These are phyloP conservation scores for Zapus hudsonius DNA, from an alignment of 2,113 vertebrate species.

Conservation along the genomic window DNA sequence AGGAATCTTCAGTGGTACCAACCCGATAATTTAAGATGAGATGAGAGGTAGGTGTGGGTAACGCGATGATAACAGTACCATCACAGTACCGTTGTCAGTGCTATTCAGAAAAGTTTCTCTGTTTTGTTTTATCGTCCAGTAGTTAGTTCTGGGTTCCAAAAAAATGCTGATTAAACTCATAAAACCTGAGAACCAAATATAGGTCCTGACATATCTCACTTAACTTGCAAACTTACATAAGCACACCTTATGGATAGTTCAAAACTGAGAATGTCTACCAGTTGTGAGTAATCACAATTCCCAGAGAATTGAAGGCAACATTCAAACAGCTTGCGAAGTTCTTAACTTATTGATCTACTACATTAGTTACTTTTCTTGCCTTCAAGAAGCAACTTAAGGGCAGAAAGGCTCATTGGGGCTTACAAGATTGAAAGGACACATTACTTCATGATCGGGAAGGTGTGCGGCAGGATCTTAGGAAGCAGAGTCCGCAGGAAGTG, in stretches of 20 bases:
- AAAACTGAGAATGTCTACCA: not conserved
- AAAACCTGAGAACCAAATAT: not conserved
- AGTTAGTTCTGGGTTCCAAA: not conserved
- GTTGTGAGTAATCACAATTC: not conserved
- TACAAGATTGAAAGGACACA: not conserved
- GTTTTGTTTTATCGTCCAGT: not conserved
- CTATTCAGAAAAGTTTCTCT: not conserved
- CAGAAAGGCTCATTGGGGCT: not conserved
- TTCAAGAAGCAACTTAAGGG: not conserved
- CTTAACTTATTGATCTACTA: not conserved
- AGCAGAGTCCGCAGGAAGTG: not conserved
- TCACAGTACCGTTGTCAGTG: too few species aligned
- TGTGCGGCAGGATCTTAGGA: not conserved
- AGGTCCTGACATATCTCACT: not conserved
- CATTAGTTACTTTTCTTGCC: not conserved
- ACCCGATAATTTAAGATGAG: not conserved
- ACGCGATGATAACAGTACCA: not conserved
- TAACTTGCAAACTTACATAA: too few species aligned
- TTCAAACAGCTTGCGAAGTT: not conserved
- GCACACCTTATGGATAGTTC: not conserved
- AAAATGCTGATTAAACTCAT: not conserved
- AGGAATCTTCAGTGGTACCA: not conserved
- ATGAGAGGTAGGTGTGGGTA: not conserved
- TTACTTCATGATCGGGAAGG: not conserved
- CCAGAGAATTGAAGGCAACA: not conserved